Evolutionary conservation across 2,888 invertebrate species (phyloP), one percentile per base, ranked within the genome.

Genomic region (Microctonus brassicae): DNA sequence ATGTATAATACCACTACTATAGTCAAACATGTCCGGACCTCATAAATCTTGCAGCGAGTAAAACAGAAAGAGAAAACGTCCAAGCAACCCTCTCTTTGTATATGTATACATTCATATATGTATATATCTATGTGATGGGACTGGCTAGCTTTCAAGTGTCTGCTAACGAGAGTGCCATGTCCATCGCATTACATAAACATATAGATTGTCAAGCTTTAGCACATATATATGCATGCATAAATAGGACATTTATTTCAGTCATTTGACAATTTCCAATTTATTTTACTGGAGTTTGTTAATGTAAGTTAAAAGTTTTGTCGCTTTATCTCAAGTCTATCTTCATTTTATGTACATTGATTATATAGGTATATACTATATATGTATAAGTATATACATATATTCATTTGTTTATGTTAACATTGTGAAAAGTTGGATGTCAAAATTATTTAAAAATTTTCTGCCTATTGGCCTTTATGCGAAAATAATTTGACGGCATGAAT

Each of bases 1-100:
- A n/a, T n/a, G n/a, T n/a, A n/a, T 7, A 29, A 3, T 29, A 29
- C 7, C 39, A 36, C 33, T 58, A 24, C 60, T 17, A 62, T 17
- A 62, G 67, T 67, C 67, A 36, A 62, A 4, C 33, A 72, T 58
- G 67, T 72, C 72, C 72, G 77, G 74, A 76, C 75, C 73, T 78
- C 79, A 80, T 81, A 81, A 81, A 81, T 81, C 80, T 81, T 81
- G 78, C 80, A 81, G 77, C 77, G 76, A 73, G 75, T 24, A 34
- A 57, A 13, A 55, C 2, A 24, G 29, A 26, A 13, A 55, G 13
- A 24, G 24, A 26, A 22, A 58, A 60, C 67, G 68, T 74, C 75
- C 77, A 73, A 70, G 53, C 73, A 52, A 39, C 63, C 74, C 73
- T 67, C 33, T 22, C 33, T 63, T 7, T 5, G 7, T 29, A 29